Evolutionary conservation across 2,113 vertebrate genomes (phyloP).

Genomic region (Beaufortia kweichowensis): DNA sequence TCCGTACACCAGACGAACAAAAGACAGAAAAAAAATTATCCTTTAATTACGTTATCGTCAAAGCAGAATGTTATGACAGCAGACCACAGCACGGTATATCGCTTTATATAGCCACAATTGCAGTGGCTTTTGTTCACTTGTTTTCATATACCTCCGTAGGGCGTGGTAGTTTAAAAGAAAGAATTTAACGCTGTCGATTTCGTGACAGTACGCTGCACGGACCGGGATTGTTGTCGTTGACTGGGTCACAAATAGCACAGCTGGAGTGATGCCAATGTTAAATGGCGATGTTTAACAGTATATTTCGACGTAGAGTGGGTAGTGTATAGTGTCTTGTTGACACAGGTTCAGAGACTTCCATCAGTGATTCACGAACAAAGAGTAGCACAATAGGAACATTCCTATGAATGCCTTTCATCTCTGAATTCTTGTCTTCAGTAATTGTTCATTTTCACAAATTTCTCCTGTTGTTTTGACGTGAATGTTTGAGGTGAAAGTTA

Average conservation of each 20-base stretch:
- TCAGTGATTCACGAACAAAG: background rate
- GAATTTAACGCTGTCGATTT: background rate
- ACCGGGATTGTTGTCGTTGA: background rate
- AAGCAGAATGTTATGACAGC: constrained; percentile 65
- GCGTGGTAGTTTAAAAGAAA: background rate
- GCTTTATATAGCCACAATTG: constrained; percentile 8
- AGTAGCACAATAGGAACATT: background rate
- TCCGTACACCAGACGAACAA: constrained; percentile 66
- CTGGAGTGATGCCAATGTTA: constrained; percentile 4
- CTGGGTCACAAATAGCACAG: constrained; percentile 4
- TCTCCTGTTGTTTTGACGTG: background rate
- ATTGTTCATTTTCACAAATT: constrained; percentile 5
- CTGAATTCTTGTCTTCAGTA: background rate
- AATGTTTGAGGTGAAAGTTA: background rate
- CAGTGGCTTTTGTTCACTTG: constrained; percentile 38
- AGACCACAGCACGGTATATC: constrained; percentile 31
- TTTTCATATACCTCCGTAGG: constrained; percentile 23
- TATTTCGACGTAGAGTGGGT: background rate
- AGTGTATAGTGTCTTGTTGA: background rate
- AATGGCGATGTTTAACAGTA: background rate
- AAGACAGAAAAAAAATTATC: constrained; percentile 69
- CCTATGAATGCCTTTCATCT: background rate
- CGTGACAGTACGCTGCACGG: constrained; percentile 9
- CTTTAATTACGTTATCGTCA: constrained; percentile 67
- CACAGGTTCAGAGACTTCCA: constrained; percentile 9